These are phyloP conservation scores for Oncorhynchus nerka DNA, from an alignment of 2,113 vertebrate species.

Conservation along the genomic window DNA sequence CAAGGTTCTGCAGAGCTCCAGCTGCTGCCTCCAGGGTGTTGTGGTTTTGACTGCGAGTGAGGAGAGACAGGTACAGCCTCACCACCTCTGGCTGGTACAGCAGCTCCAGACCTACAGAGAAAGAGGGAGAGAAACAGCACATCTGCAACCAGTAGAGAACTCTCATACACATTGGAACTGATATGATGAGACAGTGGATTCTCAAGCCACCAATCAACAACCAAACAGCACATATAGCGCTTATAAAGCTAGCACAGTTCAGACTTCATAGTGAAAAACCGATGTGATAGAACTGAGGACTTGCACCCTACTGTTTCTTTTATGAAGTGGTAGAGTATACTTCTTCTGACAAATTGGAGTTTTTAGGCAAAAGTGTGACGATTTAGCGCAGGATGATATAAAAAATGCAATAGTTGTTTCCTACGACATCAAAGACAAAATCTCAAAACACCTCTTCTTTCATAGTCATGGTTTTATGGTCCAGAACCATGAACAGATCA, in stretches of 20 bases:
- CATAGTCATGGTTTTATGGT: neutral
- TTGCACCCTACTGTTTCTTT: neutral
- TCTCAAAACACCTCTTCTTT: neutral
- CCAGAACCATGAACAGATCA: neutral
- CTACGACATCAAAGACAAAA: too few relatives aligned
- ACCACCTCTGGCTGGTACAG: constrained; percentile 97
- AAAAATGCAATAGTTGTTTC: too few relatives aligned
- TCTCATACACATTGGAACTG: neutral
- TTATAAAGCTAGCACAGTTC: neutral
- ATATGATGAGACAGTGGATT: neutral
- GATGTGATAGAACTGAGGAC: neutral
- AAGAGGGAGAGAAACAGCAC: neutral
- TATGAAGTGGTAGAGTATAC: neutral
- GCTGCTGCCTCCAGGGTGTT: constrained; percentile 96
- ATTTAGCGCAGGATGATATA: too few relatives aligned
- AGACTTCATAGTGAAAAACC: neutral
- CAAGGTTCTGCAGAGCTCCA: constrained; percentile 95
- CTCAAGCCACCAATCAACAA: neutral
- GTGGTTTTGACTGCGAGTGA: constrained; percentile 94
- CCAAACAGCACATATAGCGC: neutral
- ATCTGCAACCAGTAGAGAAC: neutral
- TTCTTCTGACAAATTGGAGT: neutral
- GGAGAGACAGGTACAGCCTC: constrained; percentile 92
- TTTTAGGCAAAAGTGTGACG: neutral
- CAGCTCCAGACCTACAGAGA: constrained; percentile 85